Conservation (phyloP, 1,140 invertebrate species). For the Hesperophylax magnus region DNA sequence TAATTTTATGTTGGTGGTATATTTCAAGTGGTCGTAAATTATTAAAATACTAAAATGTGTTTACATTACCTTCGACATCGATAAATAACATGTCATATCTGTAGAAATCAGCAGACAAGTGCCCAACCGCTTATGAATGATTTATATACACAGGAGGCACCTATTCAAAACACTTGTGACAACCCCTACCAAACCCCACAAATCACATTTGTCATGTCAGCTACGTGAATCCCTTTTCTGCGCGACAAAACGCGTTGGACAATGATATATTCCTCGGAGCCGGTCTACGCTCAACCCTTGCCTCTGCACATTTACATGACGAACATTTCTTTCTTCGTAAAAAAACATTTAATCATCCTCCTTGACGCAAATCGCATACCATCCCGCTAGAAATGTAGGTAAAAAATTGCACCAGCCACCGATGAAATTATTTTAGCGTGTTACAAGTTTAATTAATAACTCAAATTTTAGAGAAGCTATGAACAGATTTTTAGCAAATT, state of each 20-base stretch:
- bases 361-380: conserved; percentile 17
- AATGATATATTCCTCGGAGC: conserved; percentile 15
- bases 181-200: conserved; percentile 14
- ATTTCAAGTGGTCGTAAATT: too few relatives aligned
- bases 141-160: conserved; percentile 12
- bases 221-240: conserved; percentile 29
- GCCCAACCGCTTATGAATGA: conserved; percentile 4
- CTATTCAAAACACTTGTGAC: conserved; percentile 28
- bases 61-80: too few relatives aligned
- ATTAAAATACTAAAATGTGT: too few relatives aligned
- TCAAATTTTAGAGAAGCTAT: too few relatives aligned
- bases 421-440: conserved; percentile 8
- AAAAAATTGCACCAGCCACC: conserved; percentile 20
- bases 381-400: background rate
- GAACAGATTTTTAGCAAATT: too few relatives aligned
- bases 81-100: background rate
- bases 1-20: too few relatives aligned
- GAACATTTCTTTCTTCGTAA: conserved; percentile 1
- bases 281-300: background rate
- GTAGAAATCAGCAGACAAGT: conserved; percentile 1
- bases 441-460: too few relatives aligned
- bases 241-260: conserved; percentile 30
- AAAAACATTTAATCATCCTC: conserved; percentile 34
- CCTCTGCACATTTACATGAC: conserved; percentile 29
- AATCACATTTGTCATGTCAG: conserved; percentile 46